Evolutionary conservation across 2,888 invertebrate species (phyloP).

Genomic region (Pandemis heparana): DNA sequence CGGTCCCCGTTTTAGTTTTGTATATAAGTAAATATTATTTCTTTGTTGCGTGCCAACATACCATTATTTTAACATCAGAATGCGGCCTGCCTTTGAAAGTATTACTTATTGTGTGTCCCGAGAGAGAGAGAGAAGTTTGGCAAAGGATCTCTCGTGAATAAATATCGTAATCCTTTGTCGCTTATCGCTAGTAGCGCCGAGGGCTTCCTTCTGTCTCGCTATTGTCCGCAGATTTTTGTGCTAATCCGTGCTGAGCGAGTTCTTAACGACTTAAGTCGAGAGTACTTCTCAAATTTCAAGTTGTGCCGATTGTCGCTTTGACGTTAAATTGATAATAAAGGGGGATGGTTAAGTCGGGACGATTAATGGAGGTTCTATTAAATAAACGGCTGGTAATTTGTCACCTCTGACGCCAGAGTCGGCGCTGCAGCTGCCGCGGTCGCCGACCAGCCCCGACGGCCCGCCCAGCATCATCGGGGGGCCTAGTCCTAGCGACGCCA

Average conservation of each 20-base stretch:
- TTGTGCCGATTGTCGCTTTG: constrained; percentile 31
- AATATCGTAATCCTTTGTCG: constrained; percentile 41
- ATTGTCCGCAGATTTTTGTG: constrained; percentile 41
- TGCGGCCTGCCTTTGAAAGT: constrained; percentile 15
- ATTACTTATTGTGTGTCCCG: constrained; percentile 23
- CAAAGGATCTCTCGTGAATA: constrained; percentile 37
- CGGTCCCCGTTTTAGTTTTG: background rate
- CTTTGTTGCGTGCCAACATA: constrained; percentile 16
- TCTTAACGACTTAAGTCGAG: constrained; percentile 39
- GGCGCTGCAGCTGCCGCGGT: constrained; percentile 94
- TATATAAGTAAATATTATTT: constrained; percentile 7
- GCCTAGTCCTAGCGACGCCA: constrained; percentile 89
- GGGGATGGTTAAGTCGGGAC: background rate
- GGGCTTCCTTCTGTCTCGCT: constrained; percentile 34
- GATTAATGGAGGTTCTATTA: background rate
- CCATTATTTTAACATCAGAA: constrained; percentile 25
- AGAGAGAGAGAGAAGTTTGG: constrained; percentile 19
- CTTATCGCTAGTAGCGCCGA: constrained; percentile 34
- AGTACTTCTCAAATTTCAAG: constrained; percentile 31
- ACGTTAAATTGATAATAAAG: constrained; percentile 31
- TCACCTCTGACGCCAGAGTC: constrained; percentile 93
- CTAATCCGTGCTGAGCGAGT: constrained; percentile 40
- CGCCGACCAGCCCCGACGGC: constrained; percentile 83
- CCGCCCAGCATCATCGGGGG: constrained; percentile 87
- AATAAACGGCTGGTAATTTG: constrained; percentile 24